Evolutionary conservation across 1,140 invertebrate species (phyloP).

Genomic region (Stratiolaelaps scimitus): DNA sequence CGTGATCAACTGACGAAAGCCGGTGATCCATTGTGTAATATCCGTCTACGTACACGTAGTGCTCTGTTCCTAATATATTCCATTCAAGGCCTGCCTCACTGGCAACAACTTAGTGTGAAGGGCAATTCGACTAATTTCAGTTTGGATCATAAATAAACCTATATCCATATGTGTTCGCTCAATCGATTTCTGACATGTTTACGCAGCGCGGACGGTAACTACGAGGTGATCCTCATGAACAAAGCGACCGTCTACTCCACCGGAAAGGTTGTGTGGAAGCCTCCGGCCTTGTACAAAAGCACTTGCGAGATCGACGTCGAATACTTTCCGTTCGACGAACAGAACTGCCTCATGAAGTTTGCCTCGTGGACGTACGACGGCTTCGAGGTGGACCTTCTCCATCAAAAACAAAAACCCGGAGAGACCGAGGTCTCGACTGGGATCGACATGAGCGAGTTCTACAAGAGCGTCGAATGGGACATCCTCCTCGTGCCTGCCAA

Average conservation of each 20-base stretch:
- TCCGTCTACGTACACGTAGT: too few species aligned
- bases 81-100: too few species aligned
- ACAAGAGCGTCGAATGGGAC: slow-evolving; percentile 95
- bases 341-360: slow-evolving; percentile 89
- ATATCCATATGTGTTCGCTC: too few species aligned
- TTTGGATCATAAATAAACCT: too few species aligned
- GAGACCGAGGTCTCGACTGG: slow-evolving; percentile 69
- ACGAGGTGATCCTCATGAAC: slow-evolving; percentile 92
- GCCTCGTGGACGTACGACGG: slow-evolving; percentile 98
- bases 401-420: slow-evolving; percentile 45
- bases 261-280: slow-evolving; percentile 52
- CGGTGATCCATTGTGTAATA: too few species aligned
- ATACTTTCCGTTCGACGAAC: slow-evolving; percentile 91
- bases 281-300: slow-evolving; percentile 87
- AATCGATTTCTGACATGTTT: not conserved
- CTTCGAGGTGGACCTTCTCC: slow-evolving; percentile 32
- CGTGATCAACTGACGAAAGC: too few species aligned
- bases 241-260: slow-evolving; percentile 80
- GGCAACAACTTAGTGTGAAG: too few species aligned
- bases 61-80: too few species aligned
- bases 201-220: slow-evolving; percentile 84
- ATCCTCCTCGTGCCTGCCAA: slow-evolving; percentile 79
- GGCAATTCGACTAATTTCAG: slow-evolving; percentile 25
- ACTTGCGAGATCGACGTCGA: slow-evolving; percentile 92
- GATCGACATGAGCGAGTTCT: slow-evolving; percentile 83